phyloP scores from a whole-genome alignment of 2,888 invertebrate species.

The Himalopsyche japonica region DNA sequence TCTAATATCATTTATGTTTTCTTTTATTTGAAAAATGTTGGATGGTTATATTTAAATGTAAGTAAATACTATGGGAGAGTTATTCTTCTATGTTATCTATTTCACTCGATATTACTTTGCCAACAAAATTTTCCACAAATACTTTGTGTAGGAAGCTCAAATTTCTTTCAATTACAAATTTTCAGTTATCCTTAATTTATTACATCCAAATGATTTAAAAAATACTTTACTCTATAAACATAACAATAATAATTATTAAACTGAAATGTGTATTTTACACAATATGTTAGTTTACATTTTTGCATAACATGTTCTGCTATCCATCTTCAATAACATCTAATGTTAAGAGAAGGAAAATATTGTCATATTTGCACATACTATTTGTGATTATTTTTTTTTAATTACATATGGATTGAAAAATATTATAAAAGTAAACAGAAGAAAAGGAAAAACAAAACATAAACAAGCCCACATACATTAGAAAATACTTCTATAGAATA shows the following conservation, averaged over 20 bases:
- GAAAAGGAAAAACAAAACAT: background rate
- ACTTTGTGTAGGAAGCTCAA: background rate
- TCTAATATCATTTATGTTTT: background rate
- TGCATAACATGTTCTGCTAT: background rate
- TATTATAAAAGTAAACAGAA: background rate
- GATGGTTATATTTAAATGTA: background rate
- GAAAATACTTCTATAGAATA: background rate
- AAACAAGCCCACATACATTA: background rate
- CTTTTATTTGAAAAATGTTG: no score
- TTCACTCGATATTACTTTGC: background rate
- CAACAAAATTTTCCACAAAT: background rate
- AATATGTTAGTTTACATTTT: background rate
- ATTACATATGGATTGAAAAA: background rate
- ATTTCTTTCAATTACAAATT: background rate
- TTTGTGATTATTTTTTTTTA: background rate
- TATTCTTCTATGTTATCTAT: background rate
- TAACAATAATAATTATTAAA: background rate
- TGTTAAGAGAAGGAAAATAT: constrained; percentile 15
- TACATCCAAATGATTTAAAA: background rate
- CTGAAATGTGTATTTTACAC: background rate
- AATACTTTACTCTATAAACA: background rate
- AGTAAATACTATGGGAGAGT: background rate
- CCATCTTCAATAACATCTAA: constrained; percentile 8
- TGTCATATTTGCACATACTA: constrained; percentile 23
- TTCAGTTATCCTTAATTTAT: background rate